phyloP scores from a whole-genome alignment of 2,888 invertebrate species.

The Malachius bipustulatus region DNA sequence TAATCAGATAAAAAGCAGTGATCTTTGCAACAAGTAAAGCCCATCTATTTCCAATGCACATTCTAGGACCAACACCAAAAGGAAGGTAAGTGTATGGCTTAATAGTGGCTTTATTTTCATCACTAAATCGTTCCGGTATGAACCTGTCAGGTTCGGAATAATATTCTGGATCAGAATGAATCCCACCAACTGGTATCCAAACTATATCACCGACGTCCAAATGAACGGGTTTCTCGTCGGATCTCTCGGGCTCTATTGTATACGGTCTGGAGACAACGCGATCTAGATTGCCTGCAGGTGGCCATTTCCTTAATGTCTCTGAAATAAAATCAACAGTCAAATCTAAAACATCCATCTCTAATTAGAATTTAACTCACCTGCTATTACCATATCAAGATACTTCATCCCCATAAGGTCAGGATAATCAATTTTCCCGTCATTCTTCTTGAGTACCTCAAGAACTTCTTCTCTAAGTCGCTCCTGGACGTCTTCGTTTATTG shows the following conservation, averaged over 20 bases:
- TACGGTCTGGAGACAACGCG: constrained; percentile 28
- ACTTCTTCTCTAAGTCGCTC: constrained; percentile 38
- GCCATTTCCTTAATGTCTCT: constrained; percentile 37
- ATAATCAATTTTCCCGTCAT: constrained; percentile 35
- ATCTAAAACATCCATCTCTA: constrained; percentile 3
- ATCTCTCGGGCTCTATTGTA: constrained; percentile 29
- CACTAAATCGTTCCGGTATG: too few relatives aligned
- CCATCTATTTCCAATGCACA: too few relatives aligned
- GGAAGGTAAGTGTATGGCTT: too few relatives aligned
- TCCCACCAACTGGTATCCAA: constrained; percentile 31
- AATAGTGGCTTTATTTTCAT: too few relatives aligned
- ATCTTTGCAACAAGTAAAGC: too few relatives aligned
- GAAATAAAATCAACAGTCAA: too few relatives aligned
- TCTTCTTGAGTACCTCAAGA: constrained; percentile 24
- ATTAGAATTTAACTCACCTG: constrained; percentile 32
- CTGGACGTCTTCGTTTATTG: constrained; percentile 37
- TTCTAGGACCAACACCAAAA: too few relatives aligned
- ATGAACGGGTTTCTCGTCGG: constrained; percentile 30
- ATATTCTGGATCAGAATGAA: constrained; percentile 33
- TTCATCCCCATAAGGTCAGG: constrained; percentile 39
- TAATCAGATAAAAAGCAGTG: too few relatives aligned
- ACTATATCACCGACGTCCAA: constrained; percentile 35
- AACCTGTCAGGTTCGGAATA: too few relatives aligned
- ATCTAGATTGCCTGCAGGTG: constrained; percentile 31
- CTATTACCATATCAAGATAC: constrained; percentile 41